A percentile compares a stretch with the other conserved stretches of the same genome.
Conservation (phyloP, 2,113 vertebrate genomes). For the Gymnocephalus cernua region DNA sequence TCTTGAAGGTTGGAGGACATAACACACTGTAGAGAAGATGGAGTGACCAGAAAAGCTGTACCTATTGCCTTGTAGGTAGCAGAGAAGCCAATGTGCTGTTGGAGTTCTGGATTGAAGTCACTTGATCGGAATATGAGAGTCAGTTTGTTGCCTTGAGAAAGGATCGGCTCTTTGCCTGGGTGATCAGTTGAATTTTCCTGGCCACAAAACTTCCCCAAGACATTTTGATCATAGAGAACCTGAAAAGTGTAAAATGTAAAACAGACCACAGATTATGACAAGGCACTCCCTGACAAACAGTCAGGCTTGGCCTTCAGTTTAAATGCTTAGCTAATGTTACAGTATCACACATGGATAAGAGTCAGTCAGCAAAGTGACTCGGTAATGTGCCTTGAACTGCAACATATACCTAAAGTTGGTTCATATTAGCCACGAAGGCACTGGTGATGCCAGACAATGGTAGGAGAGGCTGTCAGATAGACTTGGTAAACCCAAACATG, state of each 20-base stretch:
- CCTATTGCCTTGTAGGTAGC: conserved; percentile 91
- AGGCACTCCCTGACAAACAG: too few relatives aligned
- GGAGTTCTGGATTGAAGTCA: conserved; percentile 87
- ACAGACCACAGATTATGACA: too few relatives aligned
- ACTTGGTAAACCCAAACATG: too few relatives aligned
- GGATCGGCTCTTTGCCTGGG: conserved; percentile 84
- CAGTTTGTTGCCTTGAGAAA: conserved; percentile 88
- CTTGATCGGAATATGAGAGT: conserved; percentile 87
- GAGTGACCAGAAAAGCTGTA: conserved; percentile 49
- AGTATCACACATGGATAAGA: too few relatives aligned
- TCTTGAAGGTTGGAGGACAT: too few relatives aligned
- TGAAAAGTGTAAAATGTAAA: conserved; percentile 45
- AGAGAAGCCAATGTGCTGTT: conserved; percentile 86
- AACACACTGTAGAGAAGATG: too few relatives aligned
- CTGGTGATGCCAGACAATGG: background rate
- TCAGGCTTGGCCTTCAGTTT: too few relatives aligned
- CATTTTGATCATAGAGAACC: conserved; percentile 86
- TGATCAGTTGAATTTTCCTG: conserved; percentile 82
- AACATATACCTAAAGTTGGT: too few relatives aligned
- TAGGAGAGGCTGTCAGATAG: too few relatives aligned
- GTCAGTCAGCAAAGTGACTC: too few relatives aligned
- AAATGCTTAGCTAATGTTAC: too few relatives aligned
- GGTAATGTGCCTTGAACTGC: too few relatives aligned
- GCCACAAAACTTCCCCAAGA: conserved; percentile 91
- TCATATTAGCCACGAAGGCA: background rate